Percentiles rank a stretch among this genome's conserved stretches.
Evolutionary conservation across 2,797 vertebrate genomes (phyloP).

Genomic region (Sebastes cheni): DNA sequence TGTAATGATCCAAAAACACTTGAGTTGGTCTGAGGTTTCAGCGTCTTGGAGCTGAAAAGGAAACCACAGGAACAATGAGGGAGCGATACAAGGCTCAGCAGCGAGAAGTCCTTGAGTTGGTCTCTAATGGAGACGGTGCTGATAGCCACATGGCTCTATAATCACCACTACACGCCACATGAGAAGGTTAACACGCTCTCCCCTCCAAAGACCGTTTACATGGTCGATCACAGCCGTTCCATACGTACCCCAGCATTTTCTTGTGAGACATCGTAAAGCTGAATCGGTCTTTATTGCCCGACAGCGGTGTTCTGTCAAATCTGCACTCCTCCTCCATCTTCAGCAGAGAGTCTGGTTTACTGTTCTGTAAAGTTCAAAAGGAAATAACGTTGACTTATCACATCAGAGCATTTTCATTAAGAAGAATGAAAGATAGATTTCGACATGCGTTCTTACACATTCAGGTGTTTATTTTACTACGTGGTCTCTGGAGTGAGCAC

Average conservation of each 20-base stretch:
- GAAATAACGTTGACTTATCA: background rate
- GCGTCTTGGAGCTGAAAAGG: slow-evolving; percentile 88
- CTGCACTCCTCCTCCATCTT: slow-evolving; percentile 99
- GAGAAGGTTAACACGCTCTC: slow-evolving; percentile 19
- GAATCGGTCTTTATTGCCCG: slow-evolving; percentile 94
- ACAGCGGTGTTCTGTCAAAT: slow-evolving; percentile 88
- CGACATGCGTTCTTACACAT: too few relatives aligned
- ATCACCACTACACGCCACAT: slow-evolving; percentile 40
- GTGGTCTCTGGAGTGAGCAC: too few relatives aligned
- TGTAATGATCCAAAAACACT: slow-evolving; percentile 94
- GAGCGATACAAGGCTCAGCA: slow-evolving; percentile 30
- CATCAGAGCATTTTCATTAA: background rate
- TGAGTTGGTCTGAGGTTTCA: slow-evolving; percentile 91
- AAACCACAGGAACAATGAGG: slow-evolving; percentile 53
- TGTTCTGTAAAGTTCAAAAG: slow-evolving; percentile 87
- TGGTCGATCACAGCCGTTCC: slow-evolving; percentile 5
- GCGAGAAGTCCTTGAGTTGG: slow-evolving; percentile 58
- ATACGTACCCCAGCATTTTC: slow-evolving; percentile 90
- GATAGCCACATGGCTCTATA: slow-evolving; percentile 45
- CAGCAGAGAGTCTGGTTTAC: slow-evolving; percentile 96
- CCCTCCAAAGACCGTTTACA: background rate
- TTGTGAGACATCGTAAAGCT: slow-evolving; percentile 94
- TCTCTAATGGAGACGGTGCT: slow-evolving; percentile 42
- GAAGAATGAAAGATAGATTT: too few relatives aligned
- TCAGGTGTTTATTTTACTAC: too few relatives aligned